A percentile compares a stretch with the other conserved stretches of the same genome.
Conservation (phyloP, 2,888 invertebrate genomes). For the Tenthredo mesomela region DNA sequence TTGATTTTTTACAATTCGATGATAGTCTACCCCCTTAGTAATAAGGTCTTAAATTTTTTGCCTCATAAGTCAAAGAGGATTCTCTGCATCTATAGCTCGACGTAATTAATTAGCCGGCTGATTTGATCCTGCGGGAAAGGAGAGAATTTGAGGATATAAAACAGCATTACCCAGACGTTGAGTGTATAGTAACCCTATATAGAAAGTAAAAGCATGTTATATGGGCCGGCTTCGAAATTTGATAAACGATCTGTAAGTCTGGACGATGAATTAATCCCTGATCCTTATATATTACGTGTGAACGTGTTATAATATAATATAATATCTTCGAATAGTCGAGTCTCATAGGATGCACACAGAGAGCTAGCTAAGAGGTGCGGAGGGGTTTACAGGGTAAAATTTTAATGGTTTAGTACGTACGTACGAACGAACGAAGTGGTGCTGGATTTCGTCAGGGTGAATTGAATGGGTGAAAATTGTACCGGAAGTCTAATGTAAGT, state of each 20-base stretch:
- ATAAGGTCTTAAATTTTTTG: neutral
- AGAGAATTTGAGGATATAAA: neutral
- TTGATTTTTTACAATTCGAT: neutral
- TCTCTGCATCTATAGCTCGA: slow-evolving; percentile 3
- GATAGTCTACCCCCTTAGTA: too few species aligned
- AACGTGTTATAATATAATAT: neutral
- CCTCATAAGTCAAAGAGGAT: slow-evolving; percentile 3
- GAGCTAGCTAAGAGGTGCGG: neutral
- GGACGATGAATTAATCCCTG: neutral
- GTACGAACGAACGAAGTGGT: slow-evolving; percentile 42
- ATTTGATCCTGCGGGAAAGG: neutral
- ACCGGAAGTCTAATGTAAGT: slow-evolving; percentile 70
- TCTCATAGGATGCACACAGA: neutral
- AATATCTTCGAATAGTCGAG: neutral
- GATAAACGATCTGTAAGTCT: slow-evolving; percentile 14
- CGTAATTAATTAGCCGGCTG: neutral
- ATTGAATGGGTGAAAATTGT: slow-evolving; percentile 65
- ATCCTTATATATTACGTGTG: slow-evolving; percentile 6
- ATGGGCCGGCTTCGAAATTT: neutral
- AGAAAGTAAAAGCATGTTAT: neutral
- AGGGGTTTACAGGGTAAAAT: neutral
- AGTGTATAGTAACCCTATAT: neutral
- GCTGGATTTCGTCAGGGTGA: slow-evolving; percentile 21
- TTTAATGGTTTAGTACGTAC: neutral
- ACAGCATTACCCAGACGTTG: neutral